Conservation (phyloP, 1,140 invertebrate genomes). For the Temnothorax curvispinosus region DNA sequence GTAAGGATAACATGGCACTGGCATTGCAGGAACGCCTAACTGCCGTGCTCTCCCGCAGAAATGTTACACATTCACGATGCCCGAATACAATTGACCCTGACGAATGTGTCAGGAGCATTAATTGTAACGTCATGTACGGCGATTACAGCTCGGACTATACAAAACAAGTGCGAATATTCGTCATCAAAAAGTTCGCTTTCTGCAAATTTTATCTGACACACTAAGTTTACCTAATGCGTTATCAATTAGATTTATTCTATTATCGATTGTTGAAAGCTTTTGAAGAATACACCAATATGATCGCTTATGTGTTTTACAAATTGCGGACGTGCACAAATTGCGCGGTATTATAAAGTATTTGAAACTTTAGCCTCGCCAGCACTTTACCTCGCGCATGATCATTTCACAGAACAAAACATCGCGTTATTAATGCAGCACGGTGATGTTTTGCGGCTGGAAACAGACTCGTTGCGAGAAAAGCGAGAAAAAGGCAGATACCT, state of each 20-base stretch:
- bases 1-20: conserved; percentile 7
- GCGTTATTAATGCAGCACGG: not conserved
- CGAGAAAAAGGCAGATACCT: not conserved
- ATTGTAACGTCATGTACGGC: not conserved
- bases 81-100: not conserved
- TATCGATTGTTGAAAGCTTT: not conserved
- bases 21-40: not conserved
- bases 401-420: not conserved
- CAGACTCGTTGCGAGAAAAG: not conserved
- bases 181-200: not conserved
- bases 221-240: not conserved
- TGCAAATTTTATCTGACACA: not conserved
- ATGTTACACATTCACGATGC: not conserved
- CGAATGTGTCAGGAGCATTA: not conserved
- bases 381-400: not conserved
- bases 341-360: conserved; percentile 6
- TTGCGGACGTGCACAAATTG: not conserved
- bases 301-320: not conserved
- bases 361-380: not conserved
- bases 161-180: not conserved
- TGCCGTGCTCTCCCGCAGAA: not conserved
- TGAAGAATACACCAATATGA: not conserved
- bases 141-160: not conserved
- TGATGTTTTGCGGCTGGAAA: not conserved
- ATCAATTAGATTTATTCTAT: not conserved